Base-by-base conservation (phyloP, 2,888 invertebrate genomes). In the Lasioglossum lativentre region DNA sequence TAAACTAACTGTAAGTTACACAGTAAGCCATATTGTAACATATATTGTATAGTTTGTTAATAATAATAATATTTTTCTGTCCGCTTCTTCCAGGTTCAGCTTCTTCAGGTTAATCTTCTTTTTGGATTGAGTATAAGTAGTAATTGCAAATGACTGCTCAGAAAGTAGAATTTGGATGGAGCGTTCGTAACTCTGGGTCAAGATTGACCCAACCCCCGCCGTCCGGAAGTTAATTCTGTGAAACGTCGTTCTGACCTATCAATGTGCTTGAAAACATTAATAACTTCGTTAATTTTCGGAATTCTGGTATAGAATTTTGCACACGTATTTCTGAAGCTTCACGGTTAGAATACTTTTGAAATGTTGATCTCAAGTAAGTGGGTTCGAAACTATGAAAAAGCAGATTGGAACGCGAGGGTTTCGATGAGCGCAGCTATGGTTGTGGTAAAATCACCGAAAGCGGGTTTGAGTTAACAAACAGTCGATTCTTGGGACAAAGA, bases 391-490 rank as follows among this genome's bases (percentile, higher is more conserved):
- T 3, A 56, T 56, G 56, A 56, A 12, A 56, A 56, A 12, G 56
- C 56, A n/a, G 56, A 56, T 56, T 56, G n/a, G 2, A 56, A 56
- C n/a, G n/a, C 52, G n/a, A 56, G 10, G 52, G 10, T 56, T 12
- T 56, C 10, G 10, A 56, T n/a, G 56, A 56, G 10, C 4, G 16
- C 14, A 16, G 14, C 56, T n/a, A 56, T 1, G 56, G 56, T 56
- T 56, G n/a, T 1, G 12, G 56, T 12, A 12, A n/a, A n/a, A 12
- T 56, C n/a, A 12, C 23, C 12, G n/a, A n/a, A 56, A 56, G 56
- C 56, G 56, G 23, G 56, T 56, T 56, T n/a, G 12, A 23, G 73
- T 73, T 72, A 66, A 73, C 78, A 63, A 79, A 82, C 47, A 72
- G 30, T 73, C 19, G 40, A 19, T 63, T 70, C 72, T 8, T 5